Conservation (phyloP, 1,140 invertebrate genomes). For the Drosophila subpulchrella region DNA sequence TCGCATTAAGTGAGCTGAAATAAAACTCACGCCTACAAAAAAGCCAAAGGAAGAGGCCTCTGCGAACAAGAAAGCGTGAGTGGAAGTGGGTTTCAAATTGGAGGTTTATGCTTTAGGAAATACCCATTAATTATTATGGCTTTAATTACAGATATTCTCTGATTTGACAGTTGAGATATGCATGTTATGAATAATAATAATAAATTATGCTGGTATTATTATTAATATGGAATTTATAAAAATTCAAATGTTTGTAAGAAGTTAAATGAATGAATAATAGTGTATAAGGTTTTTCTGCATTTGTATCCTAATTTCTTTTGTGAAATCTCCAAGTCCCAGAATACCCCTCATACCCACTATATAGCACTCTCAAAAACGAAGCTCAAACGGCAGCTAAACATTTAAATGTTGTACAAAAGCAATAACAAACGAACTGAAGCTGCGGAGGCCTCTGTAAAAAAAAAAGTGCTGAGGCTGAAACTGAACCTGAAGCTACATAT, state of each 20-base stretch:
- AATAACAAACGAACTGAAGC: constrained; percentile 66
- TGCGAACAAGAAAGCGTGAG: constrained; percentile 36
- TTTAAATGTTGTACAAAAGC: constrained; percentile 81
- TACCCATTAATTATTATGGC: constrained; percentile 8
- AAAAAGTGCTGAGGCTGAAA: constrained; percentile 35
- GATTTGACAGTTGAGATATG: background rate
- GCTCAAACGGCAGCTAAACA: constrained; percentile 79
- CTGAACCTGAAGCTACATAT: constrained; percentile 41
- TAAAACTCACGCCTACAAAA: constrained; percentile 80
- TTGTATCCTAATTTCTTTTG: background rate
- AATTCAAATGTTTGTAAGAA: no score
- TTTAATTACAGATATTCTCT: background rate
- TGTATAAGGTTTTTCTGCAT: background rate
- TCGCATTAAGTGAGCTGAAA: constrained; percentile 77
- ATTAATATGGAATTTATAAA: no score
- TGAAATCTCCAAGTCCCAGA: no score
- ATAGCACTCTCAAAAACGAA: constrained; percentile 35
- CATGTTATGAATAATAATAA: background rate
- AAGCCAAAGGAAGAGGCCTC: constrained; percentile 12
- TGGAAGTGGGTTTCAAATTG: constrained; percentile 15
- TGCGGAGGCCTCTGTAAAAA: constrained; percentile 30
- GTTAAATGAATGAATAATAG: no score
- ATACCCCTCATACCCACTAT: constrained; percentile 2
- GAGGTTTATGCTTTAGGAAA: background rate
- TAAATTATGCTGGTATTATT: background rate